These are phyloP conservation scores for Natator depressus DNA, from an alignment of 2,113 vertebrate genomes.

Conservation along the genomic window DNA sequence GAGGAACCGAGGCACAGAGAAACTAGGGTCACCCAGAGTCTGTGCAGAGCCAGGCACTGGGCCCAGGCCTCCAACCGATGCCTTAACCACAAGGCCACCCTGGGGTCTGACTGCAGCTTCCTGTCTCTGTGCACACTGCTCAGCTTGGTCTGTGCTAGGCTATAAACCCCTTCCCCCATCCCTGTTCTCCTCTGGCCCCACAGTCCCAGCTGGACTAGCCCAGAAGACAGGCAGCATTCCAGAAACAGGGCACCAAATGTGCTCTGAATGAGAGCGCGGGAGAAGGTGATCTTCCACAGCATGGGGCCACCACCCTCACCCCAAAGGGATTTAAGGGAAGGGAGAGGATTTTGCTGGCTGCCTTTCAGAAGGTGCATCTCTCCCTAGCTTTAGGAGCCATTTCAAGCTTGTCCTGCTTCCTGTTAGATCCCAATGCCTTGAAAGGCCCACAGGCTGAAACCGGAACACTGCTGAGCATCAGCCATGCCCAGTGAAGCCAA, in stretches of 20 bases:
- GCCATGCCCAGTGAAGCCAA: conserved; percentile 4
- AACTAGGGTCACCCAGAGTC: not conserved
- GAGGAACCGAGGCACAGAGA: not conserved
- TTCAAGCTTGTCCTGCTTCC: not conserved
- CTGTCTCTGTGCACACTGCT: not conserved
- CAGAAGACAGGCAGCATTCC: not conserved
- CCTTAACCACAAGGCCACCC: not conserved
- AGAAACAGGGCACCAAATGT: not conserved
- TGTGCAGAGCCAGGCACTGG: not conserved
- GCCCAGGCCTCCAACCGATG: not conserved
- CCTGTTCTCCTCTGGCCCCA: rapidly evolving
- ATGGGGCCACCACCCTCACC: not conserved
- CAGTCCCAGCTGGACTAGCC: not conserved
- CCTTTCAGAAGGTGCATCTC: not conserved
- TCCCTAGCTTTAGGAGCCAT: not conserved
- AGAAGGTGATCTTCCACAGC: not conserved
- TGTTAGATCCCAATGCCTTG: not conserved
- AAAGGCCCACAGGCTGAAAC: rapidly evolving
- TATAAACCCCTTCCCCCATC: not conserved
- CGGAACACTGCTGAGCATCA: conserved; percentile 25
- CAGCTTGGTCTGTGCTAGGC: not conserved
- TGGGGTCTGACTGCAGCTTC: not conserved
- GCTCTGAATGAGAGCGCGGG: not conserved
- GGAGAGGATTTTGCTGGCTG: not conserved
- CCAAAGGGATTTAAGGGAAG: not conserved